A percentile compares a stretch with the other conserved stretches of the same genome.
phyloP scores from a whole-genome alignment of 2,797 vertebrate genomes.

The Acestrorhynchus altus region DNA sequence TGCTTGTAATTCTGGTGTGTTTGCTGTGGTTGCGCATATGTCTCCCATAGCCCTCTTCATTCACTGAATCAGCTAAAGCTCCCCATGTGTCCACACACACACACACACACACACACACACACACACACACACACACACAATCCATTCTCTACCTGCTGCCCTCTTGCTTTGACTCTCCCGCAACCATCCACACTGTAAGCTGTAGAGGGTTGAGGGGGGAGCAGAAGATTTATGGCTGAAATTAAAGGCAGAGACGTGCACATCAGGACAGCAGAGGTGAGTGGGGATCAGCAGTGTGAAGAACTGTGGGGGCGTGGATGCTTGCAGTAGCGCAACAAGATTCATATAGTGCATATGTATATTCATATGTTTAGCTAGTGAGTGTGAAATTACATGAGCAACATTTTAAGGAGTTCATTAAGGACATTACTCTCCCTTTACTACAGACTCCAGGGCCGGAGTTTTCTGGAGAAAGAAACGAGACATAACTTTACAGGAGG shows the following conservation, averaged over 20 bases:
- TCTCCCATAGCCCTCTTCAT: constrained; percentile 18
- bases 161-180: constrained; percentile 17
- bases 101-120: constrained; percentile 2
- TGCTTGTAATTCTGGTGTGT: background rate
- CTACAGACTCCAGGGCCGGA: too few species aligned
- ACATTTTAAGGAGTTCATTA: background rate
- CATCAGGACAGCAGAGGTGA: constrained; percentile 55
- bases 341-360: too few species aligned
- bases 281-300: constrained; percentile 23
- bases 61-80: constrained; percentile 14
- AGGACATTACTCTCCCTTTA: too few species aligned
- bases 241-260: constrained; percentile 51
- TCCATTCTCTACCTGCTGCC: constrained; percentile 2
- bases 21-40: background rate
- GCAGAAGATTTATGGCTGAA: constrained; percentile 55
- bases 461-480: too few species aligned
- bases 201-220: constrained; percentile 19
- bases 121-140: constrained; percentile 1
- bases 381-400: background rate
- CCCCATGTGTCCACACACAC: background rate
- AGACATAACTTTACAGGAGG: too few species aligned
- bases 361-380: too few species aligned
- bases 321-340: background rate
- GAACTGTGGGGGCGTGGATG: constrained; percentile 30
- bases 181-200: constrained; percentile 32